Percentiles rank a stretch among this genome's conserved stretches.
These are phyloP conservation scores for Heliconius cydno DNA, from an alignment of 2,888 invertebrate genomes.

Conservation along the genomic window DNA sequence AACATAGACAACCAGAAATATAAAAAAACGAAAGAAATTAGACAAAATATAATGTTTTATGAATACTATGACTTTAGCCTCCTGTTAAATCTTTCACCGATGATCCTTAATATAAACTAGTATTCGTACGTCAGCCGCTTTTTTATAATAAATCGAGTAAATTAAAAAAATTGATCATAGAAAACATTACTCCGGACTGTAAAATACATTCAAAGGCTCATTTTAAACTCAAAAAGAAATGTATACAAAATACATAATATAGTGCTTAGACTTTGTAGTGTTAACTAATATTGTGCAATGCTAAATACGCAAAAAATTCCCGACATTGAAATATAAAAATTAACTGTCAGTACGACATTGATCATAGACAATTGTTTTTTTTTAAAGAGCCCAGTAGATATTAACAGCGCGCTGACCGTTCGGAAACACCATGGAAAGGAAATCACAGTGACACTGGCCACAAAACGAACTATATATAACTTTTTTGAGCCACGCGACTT, in stretches of 20 bases:
- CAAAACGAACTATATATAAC: conserved; percentile 9
- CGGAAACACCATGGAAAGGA: conserved; percentile 66
- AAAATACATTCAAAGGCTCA: conserved; percentile 5
- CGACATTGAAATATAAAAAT: conserved; percentile 1
- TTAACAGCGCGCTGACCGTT: conserved; percentile 48
- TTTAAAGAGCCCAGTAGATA: neutral
- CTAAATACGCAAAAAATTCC: conserved; percentile 19
- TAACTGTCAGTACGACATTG: conserved; percentile 8
- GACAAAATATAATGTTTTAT: conserved; percentile 36
- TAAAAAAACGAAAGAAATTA: conserved; percentile 14
- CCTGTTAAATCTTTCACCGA: conserved; percentile 57
- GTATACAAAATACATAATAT: conserved; percentile 4
- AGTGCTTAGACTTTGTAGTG: conserved; percentile 7
- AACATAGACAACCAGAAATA: neutral
- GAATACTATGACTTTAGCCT: conserved; percentile 63
- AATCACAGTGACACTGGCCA: conserved; percentile 54
- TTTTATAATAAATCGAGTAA: neutral
- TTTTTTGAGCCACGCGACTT: conserved; percentile 33
- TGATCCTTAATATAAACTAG: conserved; percentile 80
- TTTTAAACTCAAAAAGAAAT: neutral
- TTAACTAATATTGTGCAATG: conserved; percentile 16
- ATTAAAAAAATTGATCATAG: neutral
- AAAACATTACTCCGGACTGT: neutral
- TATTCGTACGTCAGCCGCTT: conserved; percentile 51
- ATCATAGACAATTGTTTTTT: conserved; percentile 8